Evolutionary conservation across 2,888 invertebrate genomes (phyloP), one percentile per base, ranked within the genome.

Genomic region (Spatulosminthurus flaviceps): DNA sequence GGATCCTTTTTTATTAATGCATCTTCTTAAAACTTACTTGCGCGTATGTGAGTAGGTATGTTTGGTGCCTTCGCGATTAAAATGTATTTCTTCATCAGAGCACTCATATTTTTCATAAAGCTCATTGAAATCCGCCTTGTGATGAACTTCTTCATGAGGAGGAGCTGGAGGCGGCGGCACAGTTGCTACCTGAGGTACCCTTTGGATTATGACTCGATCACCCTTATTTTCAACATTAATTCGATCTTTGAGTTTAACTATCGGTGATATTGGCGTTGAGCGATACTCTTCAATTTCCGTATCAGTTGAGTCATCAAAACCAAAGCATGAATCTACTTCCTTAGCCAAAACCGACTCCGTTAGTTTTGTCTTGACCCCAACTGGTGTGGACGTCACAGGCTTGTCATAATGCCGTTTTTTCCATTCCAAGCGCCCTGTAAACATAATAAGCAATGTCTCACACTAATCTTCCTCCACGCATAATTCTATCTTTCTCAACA

Each of bases 371-470:
- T 71, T 74, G 7, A 22, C 9, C 28, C 66, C 13, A n/a, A 79
- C 81, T 24, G 84, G 84, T 0, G 84, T 84, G 11, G 84, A 84
- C 4, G 84, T 83, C 11, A 82, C 79, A 1, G 82, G 82, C 74
- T 82, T 80, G 24, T 60, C 51, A 60, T 75, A 81, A 61, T 81
- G 81, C 19, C 75, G 69, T 74, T 78, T 72, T 61, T 82, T 83
- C 84, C 84, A 82, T 2, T 82, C 67, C 29, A 84, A 34, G 13
- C 84, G 82, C 19, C 69, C 83, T 83, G 22, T 13, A 70, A 77
- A 74, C n/a, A n/a, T n/a, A n/a, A n/a, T n/a, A 60, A 11, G 16
- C 21, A 43, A 16, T 22, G 42, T 24, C 9, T 34, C 34, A 34
- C 34, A 34, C 34, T 9, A 34, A 4, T 9, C 9, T 34, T 34